Evolutionary conservation across 2,888 invertebrate species (phyloP), one percentile per base, ranked within the genome.

Genomic region (Bhutanitis thaidina): DNA sequence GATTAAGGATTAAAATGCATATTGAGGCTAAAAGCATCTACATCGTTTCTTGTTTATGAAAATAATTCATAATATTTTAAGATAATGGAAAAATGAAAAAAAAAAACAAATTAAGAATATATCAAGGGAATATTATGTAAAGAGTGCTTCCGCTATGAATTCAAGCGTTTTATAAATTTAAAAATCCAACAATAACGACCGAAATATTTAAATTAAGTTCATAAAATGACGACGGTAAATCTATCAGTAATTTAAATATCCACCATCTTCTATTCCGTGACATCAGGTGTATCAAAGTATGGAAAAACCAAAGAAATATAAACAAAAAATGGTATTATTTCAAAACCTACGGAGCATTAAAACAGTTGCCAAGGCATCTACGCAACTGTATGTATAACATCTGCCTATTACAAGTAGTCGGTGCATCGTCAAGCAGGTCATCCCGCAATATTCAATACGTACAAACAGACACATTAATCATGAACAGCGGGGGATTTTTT

Each of bases 341-440:
- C 16, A 29, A 29, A 35, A 14, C 8, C 14, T 34, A 43, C 41
- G 43, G 45, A 43, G 46, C 46, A 60, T 53, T 32, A 57, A 70
- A 62, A 64, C 72, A 59, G 77, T 80, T 76, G 68, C 74, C 63
- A 76, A 64, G 73, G 64, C 57, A 68, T 68, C 67, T 69, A 61
- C 56, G 49, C 59, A 59, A 60, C 55, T 59, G 69, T 70, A 72
- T 79, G 69, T 72, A 77, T 77, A 77, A 74, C 79, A 79, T 82
- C 79, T 80, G 78, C 78, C 74, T 59, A 81, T 78, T 79, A 79
- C 60, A 59, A 61, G 60, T 54, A 77, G 77, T 76, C 70, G 74
- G 80, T 84, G 87, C 82, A 82, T 87, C 69, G 70, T 61, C 78
- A 87, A 85, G 64, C 84, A 86, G 84, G 79, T 81, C 80, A 82